phyloP scores from a whole-genome alignment of 2,888 invertebrate species.

The Sinopyrophorus schimmeli region DNA sequence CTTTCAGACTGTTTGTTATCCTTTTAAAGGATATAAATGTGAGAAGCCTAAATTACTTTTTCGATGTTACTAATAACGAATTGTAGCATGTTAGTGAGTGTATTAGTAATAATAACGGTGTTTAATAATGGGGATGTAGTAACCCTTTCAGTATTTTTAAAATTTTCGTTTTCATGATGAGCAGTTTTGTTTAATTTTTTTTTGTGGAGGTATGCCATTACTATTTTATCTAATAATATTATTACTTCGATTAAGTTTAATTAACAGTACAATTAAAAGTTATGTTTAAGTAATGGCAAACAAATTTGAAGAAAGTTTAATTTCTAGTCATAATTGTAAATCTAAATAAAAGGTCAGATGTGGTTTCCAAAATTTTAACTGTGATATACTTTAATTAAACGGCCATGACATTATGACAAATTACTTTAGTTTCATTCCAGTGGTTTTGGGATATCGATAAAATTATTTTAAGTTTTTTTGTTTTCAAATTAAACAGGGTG shows the following conservation, averaged over 20 bases:
- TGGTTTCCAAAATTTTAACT: conserved; percentile 45
- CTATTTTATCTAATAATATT: too few species aligned
- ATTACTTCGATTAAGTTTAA: too few species aligned
- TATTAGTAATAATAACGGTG: conserved; percentile 14
- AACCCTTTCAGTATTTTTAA: conserved; percentile 19
- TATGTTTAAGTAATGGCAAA: conserved; percentile 21
- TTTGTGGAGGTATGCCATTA: neutral
- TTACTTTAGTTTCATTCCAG: conserved; percentile 20
- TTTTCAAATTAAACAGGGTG: conserved; percentile 19
- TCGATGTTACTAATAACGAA: conserved; percentile 14
- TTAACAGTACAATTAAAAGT: too few species aligned
- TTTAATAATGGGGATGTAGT: conserved; percentile 7
- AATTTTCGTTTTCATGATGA: neutral
- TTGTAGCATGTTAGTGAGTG: conserved; percentile 11
- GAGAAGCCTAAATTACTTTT: conserved; percentile 17
- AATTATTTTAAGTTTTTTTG: conserved; percentile 26
- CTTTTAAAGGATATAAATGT: conserved; percentile 26
- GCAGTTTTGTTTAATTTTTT: conserved; percentile 4
- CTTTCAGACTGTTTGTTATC: conserved; percentile 14
- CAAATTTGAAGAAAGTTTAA: conserved; percentile 13
- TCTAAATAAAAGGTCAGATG: conserved; percentile 20
- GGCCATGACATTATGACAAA: conserved; percentile 36
- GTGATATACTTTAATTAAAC: conserved; percentile 45
- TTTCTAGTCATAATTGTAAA: conserved; percentile 44
- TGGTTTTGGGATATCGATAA: conserved; percentile 22